Base-by-base conservation (phyloP, 2,888 invertebrate species). In the Eristalis intricaria region DNA sequence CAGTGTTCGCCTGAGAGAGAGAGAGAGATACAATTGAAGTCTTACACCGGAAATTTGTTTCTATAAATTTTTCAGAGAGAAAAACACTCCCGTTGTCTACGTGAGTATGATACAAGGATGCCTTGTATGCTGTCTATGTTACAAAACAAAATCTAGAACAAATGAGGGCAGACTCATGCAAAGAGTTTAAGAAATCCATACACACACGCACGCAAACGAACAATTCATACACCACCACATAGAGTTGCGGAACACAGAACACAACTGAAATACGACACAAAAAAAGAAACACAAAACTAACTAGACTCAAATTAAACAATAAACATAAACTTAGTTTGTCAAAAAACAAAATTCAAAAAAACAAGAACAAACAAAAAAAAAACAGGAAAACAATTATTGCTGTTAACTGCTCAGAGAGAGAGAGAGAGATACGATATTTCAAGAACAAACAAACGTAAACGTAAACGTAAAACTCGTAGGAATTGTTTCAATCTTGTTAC, bases 401-500 rank as follows among this genome's bases (percentile, higher is more conserved):
- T 74, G 78, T 78, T 79, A 86, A 83, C 74, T 82, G 65, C 43
- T 77, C 68, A 50, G 50, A 50, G 43, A 50, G 43, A 43, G 43
- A 43, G 43, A n/a, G n/a, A 50, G 50, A 73, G 56, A 74, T 29
- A 73, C 56, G 65, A 58, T 80, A 71, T 35, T 50, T 68, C 71
- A 84, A 64, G 69, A 84, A 84, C 73, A 84, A 88, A 77, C 65
- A 88, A 77, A 79, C 32, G 32, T 0, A 32, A 32, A 32, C 32
- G 32, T 8, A 32, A 76, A 83, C 22, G 71, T n/a, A 76, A 63
- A 79, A 83, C 65, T 79, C 87, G 87, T 84, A 87, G 84, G 79
- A 79, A 79, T 80, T 84, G 84, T 80, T 87, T 80, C 64, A 84
- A 87, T 87, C 79, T 87, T 83, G 87, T 93, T 93, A 93, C 93